Percentiles rank a stretch among this genome's conserved stretches.
phyloP scores from a whole-genome alignment of 2,797 vertebrate species.

The Pipistrellus kuhlii region DNA sequence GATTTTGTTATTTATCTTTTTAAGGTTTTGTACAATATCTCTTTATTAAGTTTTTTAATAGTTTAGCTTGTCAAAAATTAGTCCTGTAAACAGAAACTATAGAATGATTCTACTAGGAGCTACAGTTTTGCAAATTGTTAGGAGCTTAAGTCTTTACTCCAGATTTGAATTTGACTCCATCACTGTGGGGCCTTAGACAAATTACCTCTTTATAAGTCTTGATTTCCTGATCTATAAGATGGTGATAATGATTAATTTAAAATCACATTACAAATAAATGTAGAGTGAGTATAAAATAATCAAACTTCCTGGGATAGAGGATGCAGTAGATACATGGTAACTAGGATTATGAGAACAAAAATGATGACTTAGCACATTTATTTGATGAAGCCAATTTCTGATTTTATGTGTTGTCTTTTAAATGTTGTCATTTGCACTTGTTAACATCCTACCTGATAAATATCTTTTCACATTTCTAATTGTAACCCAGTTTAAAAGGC shows the following conservation, averaged over 20 bases:
- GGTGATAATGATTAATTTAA: slow-evolving; percentile 28
- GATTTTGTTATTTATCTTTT: background rate
- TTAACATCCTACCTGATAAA: slow-evolving; percentile 40
- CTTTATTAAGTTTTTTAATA: background rate
- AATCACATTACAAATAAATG: background rate
- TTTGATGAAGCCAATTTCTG: slow-evolving; percentile 48
- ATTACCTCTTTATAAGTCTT: slow-evolving; percentile 15
- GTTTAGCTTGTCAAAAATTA: slow-evolving; percentile 10
- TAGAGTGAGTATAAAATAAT: slow-evolving; percentile 38
- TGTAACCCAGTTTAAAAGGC: slow-evolving; percentile 70
- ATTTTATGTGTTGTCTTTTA: slow-evolving; percentile 29
- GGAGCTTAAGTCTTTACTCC: background rate
- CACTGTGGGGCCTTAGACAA: background rate
- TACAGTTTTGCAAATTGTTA: slow-evolving; percentile 35
- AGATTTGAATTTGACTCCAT: background rate
- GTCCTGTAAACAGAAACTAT: slow-evolving; percentile 11
- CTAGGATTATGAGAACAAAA: slow-evolving; percentile 18
- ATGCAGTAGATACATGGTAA: background rate
- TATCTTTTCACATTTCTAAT: slow-evolving; percentile 66
- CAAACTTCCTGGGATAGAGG: slow-evolving; percentile 22
- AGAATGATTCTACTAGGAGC: background rate
- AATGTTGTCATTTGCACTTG: slow-evolving; percentile 65
- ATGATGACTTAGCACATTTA: slow-evolving; percentile 47
- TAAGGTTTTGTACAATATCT: background rate
- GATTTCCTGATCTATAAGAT: slow-evolving; percentile 50